Percentiles rank a stretch among this genome's conserved stretches.
These are phyloP conservation scores for Pyrocephalus nanus DNA, from an alignment of 2,797 vertebrate species.

Conservation along the genomic window DNA sequence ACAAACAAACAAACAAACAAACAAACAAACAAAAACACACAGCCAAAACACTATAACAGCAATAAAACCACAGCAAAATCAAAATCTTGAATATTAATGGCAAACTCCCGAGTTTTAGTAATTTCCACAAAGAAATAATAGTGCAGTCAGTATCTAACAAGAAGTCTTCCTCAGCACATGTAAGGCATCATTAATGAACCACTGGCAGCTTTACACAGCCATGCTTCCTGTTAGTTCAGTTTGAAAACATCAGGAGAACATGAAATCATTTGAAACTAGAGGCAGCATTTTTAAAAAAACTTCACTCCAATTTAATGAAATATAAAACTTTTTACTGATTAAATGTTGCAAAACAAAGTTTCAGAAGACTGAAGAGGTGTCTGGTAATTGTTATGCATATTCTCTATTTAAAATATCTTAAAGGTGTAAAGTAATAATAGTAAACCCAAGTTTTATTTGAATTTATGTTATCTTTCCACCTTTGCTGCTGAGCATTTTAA, in stretches of 20 bases:
- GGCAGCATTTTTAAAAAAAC: not conserved
- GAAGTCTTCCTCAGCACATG: not conserved
- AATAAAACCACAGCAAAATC: not conserved
- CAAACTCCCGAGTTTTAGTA: not conserved
- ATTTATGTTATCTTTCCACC: conserved; percentile 46
- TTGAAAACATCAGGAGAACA: not conserved
- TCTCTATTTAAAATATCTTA: conserved; percentile 23
- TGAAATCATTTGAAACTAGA: conserved; percentile 41
- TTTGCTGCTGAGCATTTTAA: conserved; percentile 66
- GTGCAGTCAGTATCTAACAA: not conserved
- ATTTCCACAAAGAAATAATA: not conserved
- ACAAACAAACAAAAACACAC: not conserved
- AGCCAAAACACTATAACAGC: not conserved
- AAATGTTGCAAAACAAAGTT: not conserved
- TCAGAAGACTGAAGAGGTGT: not conserved
- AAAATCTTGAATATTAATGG: not conserved
- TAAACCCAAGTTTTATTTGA: conserved; percentile 29
- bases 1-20: not conserved
- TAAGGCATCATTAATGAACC: not conserved
- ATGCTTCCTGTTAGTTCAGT: not conserved
- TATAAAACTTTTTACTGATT: not conserved
- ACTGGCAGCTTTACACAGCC: not conserved
- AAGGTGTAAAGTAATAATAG: conserved; percentile 1
- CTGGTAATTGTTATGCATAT: not conserved
- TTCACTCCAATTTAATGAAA: not conserved